Evolutionary conservation across 2,797 vertebrate species (phyloP).

Genomic region (Mormyrops boulengeri): DNA sequence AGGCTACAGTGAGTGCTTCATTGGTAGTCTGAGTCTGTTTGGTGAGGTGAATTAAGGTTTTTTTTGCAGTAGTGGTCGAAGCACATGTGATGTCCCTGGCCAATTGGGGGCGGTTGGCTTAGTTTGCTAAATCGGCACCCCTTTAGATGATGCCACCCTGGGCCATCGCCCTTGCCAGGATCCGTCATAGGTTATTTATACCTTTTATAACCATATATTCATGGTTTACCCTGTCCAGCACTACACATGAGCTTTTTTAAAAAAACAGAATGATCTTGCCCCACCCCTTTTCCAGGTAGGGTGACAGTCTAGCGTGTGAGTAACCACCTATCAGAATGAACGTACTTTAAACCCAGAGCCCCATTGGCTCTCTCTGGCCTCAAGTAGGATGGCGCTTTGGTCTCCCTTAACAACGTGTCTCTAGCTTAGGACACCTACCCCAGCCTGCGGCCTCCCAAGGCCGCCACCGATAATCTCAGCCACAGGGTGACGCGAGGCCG

Average conservation of each 20-base stretch:
- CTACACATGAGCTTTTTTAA: background rate
- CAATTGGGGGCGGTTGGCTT: background rate
- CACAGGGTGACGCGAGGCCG: background rate
- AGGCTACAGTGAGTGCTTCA: background rate
- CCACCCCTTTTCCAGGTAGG: background rate
- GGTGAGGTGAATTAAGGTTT: background rate
- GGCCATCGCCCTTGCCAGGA: background rate
- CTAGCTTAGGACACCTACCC: background rate
- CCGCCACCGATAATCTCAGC: background rate
- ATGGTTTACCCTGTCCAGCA: background rate
- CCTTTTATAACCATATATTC: background rate
- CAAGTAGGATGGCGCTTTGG: background rate
- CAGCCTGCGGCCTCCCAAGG: background rate
- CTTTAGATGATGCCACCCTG: background rate
- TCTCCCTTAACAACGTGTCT: background rate
- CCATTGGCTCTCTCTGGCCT: background rate
- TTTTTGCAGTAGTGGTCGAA: background rate
- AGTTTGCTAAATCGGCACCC: background rate
- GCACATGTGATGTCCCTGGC: background rate
- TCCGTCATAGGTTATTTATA: background rate
- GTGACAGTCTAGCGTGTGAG: background rate
- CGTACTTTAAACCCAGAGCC: background rate
- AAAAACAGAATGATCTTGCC: background rate
- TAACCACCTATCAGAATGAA: background rate
- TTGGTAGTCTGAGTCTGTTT: background rate